Base-by-base conservation (phyloP, 2,113 vertebrate species). In the Eulacestoma nigropectus region DNA sequence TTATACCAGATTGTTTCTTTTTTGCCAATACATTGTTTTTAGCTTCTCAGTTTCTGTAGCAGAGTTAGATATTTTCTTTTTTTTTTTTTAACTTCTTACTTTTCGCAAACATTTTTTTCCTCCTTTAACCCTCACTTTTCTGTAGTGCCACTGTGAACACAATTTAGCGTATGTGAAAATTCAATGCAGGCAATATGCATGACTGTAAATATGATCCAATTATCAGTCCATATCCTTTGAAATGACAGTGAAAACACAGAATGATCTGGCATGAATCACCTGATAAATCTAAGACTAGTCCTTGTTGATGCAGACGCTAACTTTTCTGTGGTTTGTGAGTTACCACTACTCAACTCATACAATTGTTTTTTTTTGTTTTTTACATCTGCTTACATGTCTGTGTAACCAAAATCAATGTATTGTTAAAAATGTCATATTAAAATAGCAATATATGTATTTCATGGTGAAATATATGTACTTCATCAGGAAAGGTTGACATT, bases 291-390 rank as follows among this genome's bases (percentile, higher is more conserved):
- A 19, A 33, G 10, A 46, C 20, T 47, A 46, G 7, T 53, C 4
- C 2, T 68, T 72, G 4, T 52, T 41, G 72, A 60, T 32, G 50
- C 3, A 49, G 19, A 47, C 16, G 49, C 4, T n/a, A 59, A 27
- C 1, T 19, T 73, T 72, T 57, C 26, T 68, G 32, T 0, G 2
- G 8, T 65, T 87, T 22, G 19, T 11, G 2, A 7, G 5, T 63
- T 62, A 75, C 7, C 0, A 1, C 7, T 53, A 53, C 7, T 50
- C 11, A 68, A 27, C 3, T 21, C 1, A 44, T 25, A 79, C 1
- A 30, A 19, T n/a, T 2, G 15, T 33, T 49, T 3, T 9, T 25
- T 9, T 67, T 3, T 9, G 20, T 9, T 67, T 8, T 29, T 56
- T 53, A 29, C 11, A 63, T 62, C 35, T 56, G 3, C 37, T 59